These are phyloP conservation scores for Macrophya annulata DNA, from an alignment of 2,888 invertebrate genomes.

Conservation along the genomic window DNA sequence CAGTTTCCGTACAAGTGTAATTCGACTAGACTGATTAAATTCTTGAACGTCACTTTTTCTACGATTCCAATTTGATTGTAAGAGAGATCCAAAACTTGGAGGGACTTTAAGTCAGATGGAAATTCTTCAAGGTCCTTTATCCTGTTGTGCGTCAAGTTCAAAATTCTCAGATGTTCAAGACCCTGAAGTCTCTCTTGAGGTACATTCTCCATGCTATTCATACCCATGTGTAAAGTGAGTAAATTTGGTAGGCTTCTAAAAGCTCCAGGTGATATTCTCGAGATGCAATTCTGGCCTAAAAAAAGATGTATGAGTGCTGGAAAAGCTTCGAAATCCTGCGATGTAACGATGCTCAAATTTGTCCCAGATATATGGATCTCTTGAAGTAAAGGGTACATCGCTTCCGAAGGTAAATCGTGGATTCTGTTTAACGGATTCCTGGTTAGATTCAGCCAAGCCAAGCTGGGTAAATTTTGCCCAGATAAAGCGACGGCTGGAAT, in stretches of 20 bases:
- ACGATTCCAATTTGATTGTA: constrained; percentile 91
- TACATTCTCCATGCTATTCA: constrained; percentile 91
- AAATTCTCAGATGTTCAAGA: constrained; percentile 86
- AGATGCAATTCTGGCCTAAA: constrained; percentile 88
- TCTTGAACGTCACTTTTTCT: constrained; percentile 89
- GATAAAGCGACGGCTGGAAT: constrained; percentile 90
- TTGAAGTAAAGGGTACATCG: constrained; percentile 88
- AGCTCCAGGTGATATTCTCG: constrained; percentile 92
- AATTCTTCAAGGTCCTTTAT: constrained; percentile 92
- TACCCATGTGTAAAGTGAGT: constrained; percentile 90
- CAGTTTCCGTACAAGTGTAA: constrained; percentile 92
- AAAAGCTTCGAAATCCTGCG: constrained; percentile 91
- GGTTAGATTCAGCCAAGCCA: constrained; percentile 91
- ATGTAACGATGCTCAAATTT: constrained; percentile 91
- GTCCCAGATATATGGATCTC: constrained; percentile 90
- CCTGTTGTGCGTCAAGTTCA: constrained; percentile 94
- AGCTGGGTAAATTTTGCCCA: constrained; percentile 86
- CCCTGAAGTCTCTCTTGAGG: constrained; percentile 93
- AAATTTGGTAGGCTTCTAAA: constrained; percentile 90
- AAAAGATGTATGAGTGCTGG: constrained; percentile 89
- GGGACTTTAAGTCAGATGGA: constrained; percentile 88
- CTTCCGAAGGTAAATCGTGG: constrained; percentile 86
- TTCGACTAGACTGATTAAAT: constrained; percentile 88
- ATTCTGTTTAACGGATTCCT: constrained; percentile 90
- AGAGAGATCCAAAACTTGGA: constrained; percentile 91